phyloP scores from a whole-genome alignment of 2,888 invertebrate genomes.

The Oscheius myriophilus region DNA sequence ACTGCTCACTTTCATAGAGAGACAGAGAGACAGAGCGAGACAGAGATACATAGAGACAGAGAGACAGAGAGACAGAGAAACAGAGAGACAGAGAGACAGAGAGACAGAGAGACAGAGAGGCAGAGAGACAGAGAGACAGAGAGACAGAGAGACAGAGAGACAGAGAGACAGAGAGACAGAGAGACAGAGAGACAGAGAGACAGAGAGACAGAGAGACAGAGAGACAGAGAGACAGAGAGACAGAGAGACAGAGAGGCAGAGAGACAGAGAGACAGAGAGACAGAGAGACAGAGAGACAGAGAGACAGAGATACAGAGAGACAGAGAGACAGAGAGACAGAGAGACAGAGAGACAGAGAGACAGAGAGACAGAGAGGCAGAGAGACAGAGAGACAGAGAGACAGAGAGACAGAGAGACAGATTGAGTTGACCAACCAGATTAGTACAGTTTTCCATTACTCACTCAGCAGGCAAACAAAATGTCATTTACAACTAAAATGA shows the following conservation, averaged over 20 bases:
- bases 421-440: slow-evolving; percentile 1
- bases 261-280: slow-evolving; percentile 7
- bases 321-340: too few relatives aligned
- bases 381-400: slow-evolving; percentile 1
- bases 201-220: slow-evolving; percentile 8
- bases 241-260: neutral
- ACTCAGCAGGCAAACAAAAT: too few relatives aligned
- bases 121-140: neutral
- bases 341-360: slow-evolving; percentile 17
- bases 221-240: neutral
- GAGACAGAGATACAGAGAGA: too few relatives aligned
- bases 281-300: slow-evolving; percentile 1
- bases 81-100: neutral
- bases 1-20: too few relatives aligned
- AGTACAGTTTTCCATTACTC: too few relatives aligned
- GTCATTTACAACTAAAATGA: too few relatives aligned
- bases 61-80: too few relatives aligned
- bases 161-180: slow-evolving; percentile 7
- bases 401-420: neutral
- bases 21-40: too few relatives aligned
- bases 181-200: slow-evolving; percentile 8
- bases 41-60: too few relatives aligned
- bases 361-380: slow-evolving; percentile 24
- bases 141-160: slow-evolving; percentile 6
- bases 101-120: neutral